phyloP scores from a whole-genome alignment of 2,113 vertebrate genomes.

The Dicaeum eximium region DNA sequence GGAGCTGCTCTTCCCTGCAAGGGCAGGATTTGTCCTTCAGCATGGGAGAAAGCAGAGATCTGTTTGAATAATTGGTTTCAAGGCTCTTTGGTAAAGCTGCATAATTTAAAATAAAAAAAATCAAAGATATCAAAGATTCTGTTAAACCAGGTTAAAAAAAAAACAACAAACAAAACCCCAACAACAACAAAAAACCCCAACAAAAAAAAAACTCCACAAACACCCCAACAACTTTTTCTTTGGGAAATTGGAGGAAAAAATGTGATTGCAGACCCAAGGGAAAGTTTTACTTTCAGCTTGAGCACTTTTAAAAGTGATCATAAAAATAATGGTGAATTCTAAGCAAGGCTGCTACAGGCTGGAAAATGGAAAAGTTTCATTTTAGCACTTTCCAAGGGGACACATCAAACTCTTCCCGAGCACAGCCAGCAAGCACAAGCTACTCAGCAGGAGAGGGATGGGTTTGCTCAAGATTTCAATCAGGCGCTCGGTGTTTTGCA shows the following conservation, averaged over 20 bases:
- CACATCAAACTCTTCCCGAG: neutral
- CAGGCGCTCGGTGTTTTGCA: neutral
- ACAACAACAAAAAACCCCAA: too few relatives aligned
- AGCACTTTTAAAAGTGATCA: neutral
- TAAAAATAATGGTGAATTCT: neutral
- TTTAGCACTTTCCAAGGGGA: neutral
- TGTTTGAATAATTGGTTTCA: neutral
- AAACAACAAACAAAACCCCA: neutral
- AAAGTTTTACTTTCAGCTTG: constrained; percentile 12
- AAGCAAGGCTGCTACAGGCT: neutral
- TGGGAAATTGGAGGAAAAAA: neutral
- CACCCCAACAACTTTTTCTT: neutral
- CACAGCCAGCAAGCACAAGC: neutral
- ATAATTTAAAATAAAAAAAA: neutral
- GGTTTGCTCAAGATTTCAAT: neutral
- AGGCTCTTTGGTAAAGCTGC: neutral
- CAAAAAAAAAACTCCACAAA: too few relatives aligned
- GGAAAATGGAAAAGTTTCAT: neutral
- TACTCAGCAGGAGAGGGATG: neutral
- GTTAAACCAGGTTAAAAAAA: neutral
- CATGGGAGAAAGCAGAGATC: neutral
- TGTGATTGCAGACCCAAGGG: constrained; percentile 13
- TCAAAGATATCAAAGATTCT: neutral
- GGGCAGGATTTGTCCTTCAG: neutral
- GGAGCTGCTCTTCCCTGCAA: neutral